Percentiles rank a stretch among this genome's conserved stretches.
Conservation (phyloP, 92 coral and sea anemone genomes). For the Plumapathes pennacea region DNA sequence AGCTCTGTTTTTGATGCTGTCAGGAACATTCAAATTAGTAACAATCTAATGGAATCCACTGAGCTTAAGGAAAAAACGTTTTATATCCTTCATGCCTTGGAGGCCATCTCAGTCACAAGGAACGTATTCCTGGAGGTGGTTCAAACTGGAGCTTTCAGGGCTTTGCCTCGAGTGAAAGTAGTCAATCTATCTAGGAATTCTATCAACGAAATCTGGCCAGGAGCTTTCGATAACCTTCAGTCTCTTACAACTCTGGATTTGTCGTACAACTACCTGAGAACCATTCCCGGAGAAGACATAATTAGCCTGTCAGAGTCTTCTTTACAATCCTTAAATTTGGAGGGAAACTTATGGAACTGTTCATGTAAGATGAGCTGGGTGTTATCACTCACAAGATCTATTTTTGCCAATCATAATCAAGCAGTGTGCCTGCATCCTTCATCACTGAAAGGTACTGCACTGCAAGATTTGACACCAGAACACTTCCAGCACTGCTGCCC, state of each 20-base stretch:
- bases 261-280: not conserved
- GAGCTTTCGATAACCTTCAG: not conserved
- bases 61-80: no score
- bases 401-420: slow-evolving; percentile 1
- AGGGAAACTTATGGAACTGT: slow-evolving; percentile 15
- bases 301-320: slow-evolving; percentile 8
- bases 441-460: no score
- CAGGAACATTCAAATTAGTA: not conserved
- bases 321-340: slow-evolving; percentile 1
- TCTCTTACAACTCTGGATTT: slow-evolving; percentile 16
- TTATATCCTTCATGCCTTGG: not conserved
- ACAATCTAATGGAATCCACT: not conserved
- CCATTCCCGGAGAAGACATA: slow-evolving; percentile 8
- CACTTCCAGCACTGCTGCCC: no score
- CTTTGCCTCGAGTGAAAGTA: not conserved
- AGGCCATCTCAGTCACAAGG: not conserved
- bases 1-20: no score
- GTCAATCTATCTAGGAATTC: slow-evolving; percentile 11
- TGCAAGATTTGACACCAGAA: no score
- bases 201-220: slow-evolving; percentile 2
- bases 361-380: slow-evolving; percentile 16
- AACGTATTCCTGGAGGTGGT: not conserved
- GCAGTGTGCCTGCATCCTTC: slow-evolving; percentile 1
- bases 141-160: not conserved
- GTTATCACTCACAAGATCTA: not conserved